These are phyloP conservation scores for Cacatua alba DNA, from an alignment of 2,113 vertebrate genomes.

Conservation along the genomic window DNA sequence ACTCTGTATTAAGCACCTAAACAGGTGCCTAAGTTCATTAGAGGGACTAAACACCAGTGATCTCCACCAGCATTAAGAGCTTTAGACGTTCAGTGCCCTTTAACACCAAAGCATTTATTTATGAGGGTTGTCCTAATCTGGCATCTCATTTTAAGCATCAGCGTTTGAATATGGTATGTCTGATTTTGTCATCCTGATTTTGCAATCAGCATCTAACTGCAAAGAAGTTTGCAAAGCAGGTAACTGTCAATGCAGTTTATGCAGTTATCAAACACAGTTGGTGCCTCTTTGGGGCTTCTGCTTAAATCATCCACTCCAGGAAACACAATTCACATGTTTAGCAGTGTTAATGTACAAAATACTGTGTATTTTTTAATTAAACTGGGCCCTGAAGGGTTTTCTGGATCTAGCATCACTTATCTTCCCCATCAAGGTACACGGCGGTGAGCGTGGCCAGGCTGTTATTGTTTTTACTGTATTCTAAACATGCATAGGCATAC, in stretches of 20 bases:
- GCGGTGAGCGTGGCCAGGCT: not conserved
- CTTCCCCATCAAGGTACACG: constrained; percentile 32
- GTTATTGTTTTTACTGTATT: constrained; percentile 45
- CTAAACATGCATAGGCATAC: not conserved
- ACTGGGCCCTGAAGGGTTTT: constrained; percentile 9
- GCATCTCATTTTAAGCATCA: not conserved
- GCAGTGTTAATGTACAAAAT: constrained; percentile 10
- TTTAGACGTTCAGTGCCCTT: not conserved
- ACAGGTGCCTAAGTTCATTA: not conserved
- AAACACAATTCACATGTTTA: constrained; percentile 11
- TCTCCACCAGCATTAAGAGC: not conserved
- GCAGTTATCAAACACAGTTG: constrained; percentile 1
- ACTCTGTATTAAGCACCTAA: not conserved
- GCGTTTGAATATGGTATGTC: not conserved
- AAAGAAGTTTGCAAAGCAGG: not conserved
- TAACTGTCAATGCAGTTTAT: not conserved
- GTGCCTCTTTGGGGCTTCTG: not conserved
- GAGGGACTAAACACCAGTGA: not conserved
- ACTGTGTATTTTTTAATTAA: constrained; percentile 24
- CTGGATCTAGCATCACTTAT: constrained; percentile 31
- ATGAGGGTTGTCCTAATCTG: not conserved
- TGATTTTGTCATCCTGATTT: not conserved
- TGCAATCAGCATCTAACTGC: not conserved
- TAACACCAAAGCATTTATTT: not conserved
- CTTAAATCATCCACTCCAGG: not conserved